A percentile compares a stretch with the other conserved stretches of the same genome.
These are phyloP conservation scores for Ptiloglossa arizonensis DNA, from an alignment of 1,140 invertebrate species.

Conservation along the genomic window DNA sequence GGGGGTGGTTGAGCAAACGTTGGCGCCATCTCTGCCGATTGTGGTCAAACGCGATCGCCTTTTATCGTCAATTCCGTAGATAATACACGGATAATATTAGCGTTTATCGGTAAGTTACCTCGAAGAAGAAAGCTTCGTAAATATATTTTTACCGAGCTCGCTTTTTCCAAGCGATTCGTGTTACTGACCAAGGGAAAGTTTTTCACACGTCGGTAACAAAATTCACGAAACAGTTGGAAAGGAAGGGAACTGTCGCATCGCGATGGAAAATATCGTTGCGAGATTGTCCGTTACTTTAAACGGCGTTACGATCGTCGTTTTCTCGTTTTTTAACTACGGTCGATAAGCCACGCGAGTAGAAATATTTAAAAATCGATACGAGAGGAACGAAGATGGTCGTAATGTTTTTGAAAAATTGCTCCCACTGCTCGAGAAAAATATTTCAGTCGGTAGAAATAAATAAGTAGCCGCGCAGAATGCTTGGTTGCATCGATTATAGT, in stretches of 20 bases:
- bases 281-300: not conserved
- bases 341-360: too few relatives aligned
- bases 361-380: too few relatives aligned
- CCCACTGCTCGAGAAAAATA: too few relatives aligned
- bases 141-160: not conserved
- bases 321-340: too few relatives aligned
- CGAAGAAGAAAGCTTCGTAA: too few relatives aligned
- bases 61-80: not conserved
- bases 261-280: not conserved
- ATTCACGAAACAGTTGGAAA: too few relatives aligned
- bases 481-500: too few relatives aligned
- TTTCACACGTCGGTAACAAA: not conserved
- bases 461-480: too few relatives aligned
- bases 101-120: not conserved
- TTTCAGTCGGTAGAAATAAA: too few relatives aligned
- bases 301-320: slow-evolving; percentile 15
- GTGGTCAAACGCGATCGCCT: not conserved
- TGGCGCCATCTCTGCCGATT: slow-evolving; percentile 32
- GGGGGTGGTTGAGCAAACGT: slow-evolving; percentile 1
- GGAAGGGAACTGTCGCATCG: not conserved
- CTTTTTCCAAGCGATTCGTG: too few relatives aligned
- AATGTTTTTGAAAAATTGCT: too few relatives aligned
- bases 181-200: not conserved
- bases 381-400: too few relatives aligned
- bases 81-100: not conserved